Base-by-base conservation (phyloP, 2,888 invertebrate genomes). In the Aporophyla lueneburgensis region DNA sequence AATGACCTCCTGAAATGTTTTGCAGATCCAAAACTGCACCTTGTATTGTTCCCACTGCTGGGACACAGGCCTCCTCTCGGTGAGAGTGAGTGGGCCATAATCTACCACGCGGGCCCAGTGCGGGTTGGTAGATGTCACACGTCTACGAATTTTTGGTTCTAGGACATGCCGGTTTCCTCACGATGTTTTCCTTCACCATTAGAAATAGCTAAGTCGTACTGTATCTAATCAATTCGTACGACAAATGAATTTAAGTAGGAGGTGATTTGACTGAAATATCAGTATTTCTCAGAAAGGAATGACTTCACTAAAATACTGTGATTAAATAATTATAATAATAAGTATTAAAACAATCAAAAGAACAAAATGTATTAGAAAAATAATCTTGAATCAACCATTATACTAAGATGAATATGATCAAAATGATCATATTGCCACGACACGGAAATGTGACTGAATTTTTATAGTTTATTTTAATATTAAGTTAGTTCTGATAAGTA, bases 381-480 rank as follows among this genome's bases (percentile, higher is more conserved):
- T 21, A 9, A 24, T n/a, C 24, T 40, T 19, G 0, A 68, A 49
- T 67, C 16, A n/a, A 49, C 14, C 10, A 46, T 46, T 46, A 40
- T 6, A 14, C 10, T 24, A 27, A 43, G 4, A 46, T 7, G 9
- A 9, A 59, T 58, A 40, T 68, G 24, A 0, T 40, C 43, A 27
- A 0, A 58, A 12, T 33, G n/a, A 43, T 43, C 49, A 51, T 33
- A 21, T 16, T 16, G 10, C 19, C 40, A 54, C 40, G 27, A 43
- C 21, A 75, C n/a, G 14, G 40, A 5, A 43, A n/a, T 46, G 43
- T 56, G 80, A 80, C 84, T 84, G 80, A 79, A 49, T 51, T 83
- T 82, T 14, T 54, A 33, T 70, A 80, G 19, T 79, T 83, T 61
- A 65, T 54, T 78, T 70, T 53, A 12, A 24, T 49, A 65, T 33